Base-by-base conservation (phyloP, 2,888 invertebrate species). In the Melinaea menophilus region DNA sequence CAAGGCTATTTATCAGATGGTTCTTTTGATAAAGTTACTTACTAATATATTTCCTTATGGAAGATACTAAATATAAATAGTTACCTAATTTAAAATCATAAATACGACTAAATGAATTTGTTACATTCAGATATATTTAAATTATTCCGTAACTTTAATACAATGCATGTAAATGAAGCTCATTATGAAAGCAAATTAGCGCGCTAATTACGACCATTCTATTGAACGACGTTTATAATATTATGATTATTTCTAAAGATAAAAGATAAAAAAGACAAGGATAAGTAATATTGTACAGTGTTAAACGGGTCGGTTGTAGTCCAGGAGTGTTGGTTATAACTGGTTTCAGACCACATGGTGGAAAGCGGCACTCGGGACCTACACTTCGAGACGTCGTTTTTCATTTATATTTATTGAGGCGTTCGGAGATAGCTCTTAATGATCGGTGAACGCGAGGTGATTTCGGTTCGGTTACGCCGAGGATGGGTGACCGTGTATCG, bases 1-100 rank as follows among this genome's bases (percentile, higher is more conserved):
- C 84, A 84, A 85, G 85, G 85, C 79, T 81, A 73, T 68, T 68
- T 63, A 71, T 71, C 72, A 71, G 71, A 68, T 67, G 70, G 69
- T 64, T 63, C 62, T 69, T 54, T 64, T 41, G 9, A 41, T 9
- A 5, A 9, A 41, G 9, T 41, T 11, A 9, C 9, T 41, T 9
- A 9, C 7, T 9, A 41, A 41, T 11, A 41, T 41, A 9, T 5
- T 41, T 41, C 7, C 41, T 41, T 41, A 41, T 41, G 11, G 11
- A 9, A 41, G 11, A 41, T 41, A 41, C 22, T 22, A 22, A 22
- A 22, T 22, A 22, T 22, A 22, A 22, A 22, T 22, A 22, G 22
- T 22, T 22, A 22, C 22, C 22, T 22, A 22, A 22, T 41, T 41
- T 9, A 3, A 41, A 41, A 41, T 1, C 37, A 37, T 37, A 5